Evolutionary conservation across 2,888 invertebrate genomes (phyloP).

Genomic region (Ganaspis brasiliensis): DNA sequence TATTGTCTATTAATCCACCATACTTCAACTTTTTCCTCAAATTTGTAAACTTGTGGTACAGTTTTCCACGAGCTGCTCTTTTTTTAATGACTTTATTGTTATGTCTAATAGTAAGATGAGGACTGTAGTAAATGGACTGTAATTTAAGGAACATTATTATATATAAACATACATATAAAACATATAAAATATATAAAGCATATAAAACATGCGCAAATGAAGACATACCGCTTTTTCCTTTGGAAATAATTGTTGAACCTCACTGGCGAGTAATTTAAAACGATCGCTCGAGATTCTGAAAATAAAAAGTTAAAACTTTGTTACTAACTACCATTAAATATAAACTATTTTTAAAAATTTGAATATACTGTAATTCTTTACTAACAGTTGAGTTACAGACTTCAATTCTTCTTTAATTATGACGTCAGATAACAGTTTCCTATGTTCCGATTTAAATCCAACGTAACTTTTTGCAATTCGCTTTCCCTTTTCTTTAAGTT

Average conservation of each 20-base stretch:
- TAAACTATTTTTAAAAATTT: neutral
- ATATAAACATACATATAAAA: neutral
- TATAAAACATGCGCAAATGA: too few species aligned
- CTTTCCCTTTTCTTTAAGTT: constrained; percentile 1
- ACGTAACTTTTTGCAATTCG: neutral
- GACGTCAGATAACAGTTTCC: neutral
- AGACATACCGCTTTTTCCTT: constrained; percentile 12
- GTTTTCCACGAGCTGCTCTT: constrained; percentile 6
- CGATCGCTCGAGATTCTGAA: neutral
- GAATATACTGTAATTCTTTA: neutral
- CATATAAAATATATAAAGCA: neutral
- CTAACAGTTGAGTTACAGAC: constrained; percentile 1
- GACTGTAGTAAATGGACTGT: neutral
- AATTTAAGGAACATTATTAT: neutral
- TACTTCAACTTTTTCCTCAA: neutral
- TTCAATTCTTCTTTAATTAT: constrained; percentile 10
- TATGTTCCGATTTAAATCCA: neutral
- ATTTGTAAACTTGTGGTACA: constrained; percentile 3
- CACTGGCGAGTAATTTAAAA: neutral
- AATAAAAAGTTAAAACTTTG: neutral
- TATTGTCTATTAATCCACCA: neutral
- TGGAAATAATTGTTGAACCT: constrained; percentile 4
- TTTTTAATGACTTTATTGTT: constrained; percentile 1
- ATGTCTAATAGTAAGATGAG: neutral
- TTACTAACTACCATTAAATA: neutral